Evolutionary conservation across 1,140 invertebrate genomes (phyloP).

Genomic region (Batillaria attramentaria): DNA sequence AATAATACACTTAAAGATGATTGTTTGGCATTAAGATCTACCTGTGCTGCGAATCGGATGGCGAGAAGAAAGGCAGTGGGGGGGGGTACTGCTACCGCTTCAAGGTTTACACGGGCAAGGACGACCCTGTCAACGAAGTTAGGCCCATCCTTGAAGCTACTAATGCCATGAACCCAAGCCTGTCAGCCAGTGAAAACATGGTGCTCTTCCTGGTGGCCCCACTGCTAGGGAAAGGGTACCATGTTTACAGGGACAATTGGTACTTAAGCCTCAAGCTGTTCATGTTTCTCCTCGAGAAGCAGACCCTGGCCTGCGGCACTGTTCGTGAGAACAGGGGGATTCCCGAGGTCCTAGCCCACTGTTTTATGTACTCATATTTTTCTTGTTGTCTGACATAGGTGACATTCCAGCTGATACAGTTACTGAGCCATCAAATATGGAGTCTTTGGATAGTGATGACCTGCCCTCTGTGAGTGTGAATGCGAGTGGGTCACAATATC

Average conservation of each 20-base stretch:
- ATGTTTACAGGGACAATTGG: conserved; percentile 31
- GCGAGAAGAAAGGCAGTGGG: conserved; percentile 26
- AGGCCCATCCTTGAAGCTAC: conserved; percentile 18
- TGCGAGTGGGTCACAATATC: no score
- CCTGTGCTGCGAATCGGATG: conserved; percentile 32
- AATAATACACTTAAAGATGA: no score
- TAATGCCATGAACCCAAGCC: neutral
- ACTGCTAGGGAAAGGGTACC: conserved; percentile 28
- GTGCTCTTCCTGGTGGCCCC: conserved; percentile 26
- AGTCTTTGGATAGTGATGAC: no score
- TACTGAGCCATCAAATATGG: no score
- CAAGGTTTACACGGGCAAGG: conserved; percentile 30
- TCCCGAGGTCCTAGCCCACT: neutral
- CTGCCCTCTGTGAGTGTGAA: no score
- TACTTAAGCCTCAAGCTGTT: conserved; percentile 24
- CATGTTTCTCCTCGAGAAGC: conserved; percentile 7
- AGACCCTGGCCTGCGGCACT: conserved; percentile 19
- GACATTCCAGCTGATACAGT: no score
- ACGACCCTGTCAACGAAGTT: conserved; percentile 30
- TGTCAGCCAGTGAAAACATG: conserved; percentile 22
- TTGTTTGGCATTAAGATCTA: conserved; percentile 24
- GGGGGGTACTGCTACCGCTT: conserved; percentile 35
- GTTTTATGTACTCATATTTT: no score
- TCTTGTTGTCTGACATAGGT: no score
- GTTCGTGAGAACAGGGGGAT: conserved; percentile 4